Evolutionary conservation across 2,113 vertebrate species (phyloP).

Genomic region (Ceyx margarethae): DNA sequence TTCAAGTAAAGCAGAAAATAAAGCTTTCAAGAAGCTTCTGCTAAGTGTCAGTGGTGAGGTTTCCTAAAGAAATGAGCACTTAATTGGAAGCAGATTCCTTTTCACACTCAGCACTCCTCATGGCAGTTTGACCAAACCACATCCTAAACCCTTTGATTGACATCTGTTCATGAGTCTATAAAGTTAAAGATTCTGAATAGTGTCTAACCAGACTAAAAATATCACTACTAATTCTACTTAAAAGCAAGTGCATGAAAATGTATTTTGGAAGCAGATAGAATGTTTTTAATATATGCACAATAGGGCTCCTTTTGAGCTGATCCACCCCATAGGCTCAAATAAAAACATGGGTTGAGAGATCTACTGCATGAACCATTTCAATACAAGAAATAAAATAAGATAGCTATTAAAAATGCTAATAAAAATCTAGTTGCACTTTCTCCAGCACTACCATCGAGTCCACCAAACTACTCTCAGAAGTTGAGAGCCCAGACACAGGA

Average conservation of each 20-base stretch:
- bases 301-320: background rate
- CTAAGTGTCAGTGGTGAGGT: background rate
- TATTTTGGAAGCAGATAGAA: background rate
- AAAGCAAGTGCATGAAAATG: background rate
- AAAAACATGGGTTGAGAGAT: background rate
- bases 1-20: no score
- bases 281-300: background rate
- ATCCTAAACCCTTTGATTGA: background rate
- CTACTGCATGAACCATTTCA: background rate
- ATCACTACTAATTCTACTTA: background rate
- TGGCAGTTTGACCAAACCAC: background rate
- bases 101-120: background rate
- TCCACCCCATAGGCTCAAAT: background rate
- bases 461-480: background rate
- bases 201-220: background rate
- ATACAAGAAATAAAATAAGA: background rate
- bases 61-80: background rate
- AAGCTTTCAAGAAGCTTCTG: background rate
- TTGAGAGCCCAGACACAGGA: constrained; percentile 54
- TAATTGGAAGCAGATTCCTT: background rate
- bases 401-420: background rate
- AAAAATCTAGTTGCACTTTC: background rate
- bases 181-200: no score
- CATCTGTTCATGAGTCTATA: background rate
- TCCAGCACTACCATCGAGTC: background rate